Base-by-base conservation (phyloP, 2,797 vertebrate species). In the Rhabdomys pumilio region DNA sequence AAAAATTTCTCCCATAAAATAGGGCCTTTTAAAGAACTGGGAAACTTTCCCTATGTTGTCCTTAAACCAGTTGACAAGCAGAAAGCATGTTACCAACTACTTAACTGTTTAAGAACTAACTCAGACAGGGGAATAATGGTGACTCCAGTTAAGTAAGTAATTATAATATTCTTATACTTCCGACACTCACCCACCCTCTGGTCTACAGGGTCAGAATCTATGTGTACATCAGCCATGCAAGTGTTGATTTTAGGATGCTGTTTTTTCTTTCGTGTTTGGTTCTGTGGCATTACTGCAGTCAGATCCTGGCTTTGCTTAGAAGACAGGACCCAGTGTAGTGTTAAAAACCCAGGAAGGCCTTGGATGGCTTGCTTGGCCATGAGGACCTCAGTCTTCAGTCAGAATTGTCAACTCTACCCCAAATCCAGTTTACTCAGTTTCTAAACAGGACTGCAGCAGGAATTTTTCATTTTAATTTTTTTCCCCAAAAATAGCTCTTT, bases 1-100 rank as follows among this genome's bases (percentile, higher is more conserved):
- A 67, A 90, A 93, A 92, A 76, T 55, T 89, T 79, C 31, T 29
- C 41, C 44, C 44, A 20, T 67, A 41, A 93, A 89, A 86, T 47
- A 41, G 44, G 9, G 17, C 41, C 38, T 94, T 94, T 77, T 26
- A 86, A 65, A 44, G 31, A 92, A 73, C 17, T 63, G 10, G 38
- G 22, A 10, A 19, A 0, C 57, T 85, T 96, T 77, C 15, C 53
- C n/a, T 38, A 31, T 61, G 8, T 55, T 55, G 19, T 89, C 31
- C n/a, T 79, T 93, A 69, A 82, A 83, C 24, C 67, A 31, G 75
- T 61, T 86, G 63, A 82, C 69, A 90, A 38, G 24, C 47, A 76
- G 69, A 87, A 90, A 93, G 6, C 34, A 5, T 50, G 38, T 87
- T 55, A 22, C 50, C 26, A 38, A 29, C 44, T 83, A 44, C 41